Conservation (phyloP, 2,888 invertebrate genomes). For the Pachydiplax longipennis region DNA sequence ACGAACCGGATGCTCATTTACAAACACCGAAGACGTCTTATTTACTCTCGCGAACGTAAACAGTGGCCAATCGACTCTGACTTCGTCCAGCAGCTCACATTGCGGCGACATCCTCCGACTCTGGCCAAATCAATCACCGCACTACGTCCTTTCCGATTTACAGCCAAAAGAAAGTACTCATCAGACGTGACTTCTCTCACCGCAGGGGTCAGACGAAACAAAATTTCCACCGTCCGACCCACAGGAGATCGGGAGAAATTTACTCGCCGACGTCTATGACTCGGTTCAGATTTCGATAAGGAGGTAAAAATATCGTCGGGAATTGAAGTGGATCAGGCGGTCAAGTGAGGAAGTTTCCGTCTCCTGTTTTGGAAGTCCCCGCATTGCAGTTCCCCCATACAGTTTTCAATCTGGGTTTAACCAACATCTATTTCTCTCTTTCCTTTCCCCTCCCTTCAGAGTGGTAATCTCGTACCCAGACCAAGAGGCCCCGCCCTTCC, state of each 20-base stretch:
- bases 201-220: no score
- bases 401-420: conserved; percentile 17
- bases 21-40: background rate
- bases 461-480: conserved; percentile 56
- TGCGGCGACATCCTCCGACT: background rate
- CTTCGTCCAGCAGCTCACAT: background rate
- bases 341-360: background rate
- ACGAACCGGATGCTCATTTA: no score
- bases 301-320: background rate
- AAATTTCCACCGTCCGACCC: no score
- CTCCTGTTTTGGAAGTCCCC: background rate
- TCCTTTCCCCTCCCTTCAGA: conserved; percentile 56
- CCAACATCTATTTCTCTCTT: conserved; percentile 47
- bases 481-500: conserved; percentile 19
- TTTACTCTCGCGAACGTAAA: background rate
- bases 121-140: background rate
- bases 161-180: background rate
- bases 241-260: background rate
- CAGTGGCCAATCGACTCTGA: background rate
- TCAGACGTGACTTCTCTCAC: background rate
- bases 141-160: background rate
- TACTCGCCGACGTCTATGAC: background rate
- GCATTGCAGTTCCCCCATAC: conserved; percentile 35
- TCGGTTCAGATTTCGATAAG: background rate
- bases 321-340: background rate